These are phyloP conservation scores for Saccostrea echinata DNA, from an alignment of 1,140 invertebrate genomes.

Conservation along the genomic window DNA sequence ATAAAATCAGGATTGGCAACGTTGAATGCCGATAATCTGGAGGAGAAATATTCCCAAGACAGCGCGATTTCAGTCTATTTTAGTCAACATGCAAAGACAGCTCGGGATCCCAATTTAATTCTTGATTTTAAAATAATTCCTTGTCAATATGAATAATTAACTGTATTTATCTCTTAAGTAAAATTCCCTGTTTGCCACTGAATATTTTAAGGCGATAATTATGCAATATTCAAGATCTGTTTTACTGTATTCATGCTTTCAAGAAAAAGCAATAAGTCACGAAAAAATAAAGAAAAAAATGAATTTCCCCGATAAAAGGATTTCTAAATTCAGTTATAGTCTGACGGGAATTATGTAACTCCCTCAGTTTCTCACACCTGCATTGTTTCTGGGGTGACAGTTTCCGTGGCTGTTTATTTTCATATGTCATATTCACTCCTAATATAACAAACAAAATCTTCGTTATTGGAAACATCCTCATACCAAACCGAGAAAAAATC, in stretches of 20 bases:
- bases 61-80: too few relatives aligned
- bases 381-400: neutral
- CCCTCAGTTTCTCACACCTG: neutral
- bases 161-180: neutral
- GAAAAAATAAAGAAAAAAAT: neutral
- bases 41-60: too few relatives aligned
- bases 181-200: neutral
- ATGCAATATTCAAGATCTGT: neutral
- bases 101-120: too few relatives aligned
- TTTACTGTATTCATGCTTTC: too few relatives aligned
- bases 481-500: neutral
- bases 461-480: neutral
- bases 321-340: slow-evolving; percentile 1
- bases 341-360: neutral
- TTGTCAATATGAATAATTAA: neutral
- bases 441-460: neutral
- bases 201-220: neutral
- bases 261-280: neutral
- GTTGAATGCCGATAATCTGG: too few relatives aligned
- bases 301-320: neutral
- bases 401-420: neutral
- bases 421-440: slow-evolving; percentile 23
- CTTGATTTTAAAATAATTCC: neutral
- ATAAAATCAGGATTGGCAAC: too few relatives aligned
- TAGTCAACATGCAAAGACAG: too few relatives aligned